A percentile compares a stretch with the other conserved stretches of the same genome.
phyloP scores from a whole-genome alignment of 2,113 vertebrate genomes.

The Camelus dromedarius region DNA sequence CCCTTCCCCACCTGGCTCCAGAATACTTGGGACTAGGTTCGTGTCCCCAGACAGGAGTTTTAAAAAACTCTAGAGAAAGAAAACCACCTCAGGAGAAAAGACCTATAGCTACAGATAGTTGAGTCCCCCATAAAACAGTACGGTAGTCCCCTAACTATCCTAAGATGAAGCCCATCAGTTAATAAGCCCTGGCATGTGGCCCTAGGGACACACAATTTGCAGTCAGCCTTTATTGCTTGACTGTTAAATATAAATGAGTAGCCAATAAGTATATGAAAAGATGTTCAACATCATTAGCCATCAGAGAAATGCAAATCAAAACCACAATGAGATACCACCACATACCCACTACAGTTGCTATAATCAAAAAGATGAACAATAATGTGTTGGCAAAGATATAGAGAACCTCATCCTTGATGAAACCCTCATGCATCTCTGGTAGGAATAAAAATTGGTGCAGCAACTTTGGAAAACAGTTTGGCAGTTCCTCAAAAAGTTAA shows the following conservation, averaged over 20 bases:
- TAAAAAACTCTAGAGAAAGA: constrained; percentile 26
- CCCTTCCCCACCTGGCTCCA: background rate
- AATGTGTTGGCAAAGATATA: background rate
- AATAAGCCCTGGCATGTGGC: background rate
- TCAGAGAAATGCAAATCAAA: background rate
- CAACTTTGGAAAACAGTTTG: background rate
- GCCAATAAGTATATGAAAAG: background rate
- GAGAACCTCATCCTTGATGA: background rate
- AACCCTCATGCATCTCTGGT: background rate
- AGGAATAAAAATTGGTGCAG: background rate
- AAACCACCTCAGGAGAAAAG: constrained; percentile 10
- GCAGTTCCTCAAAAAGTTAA: background rate
- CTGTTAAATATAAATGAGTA: background rate
- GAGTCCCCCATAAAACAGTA: background rate
- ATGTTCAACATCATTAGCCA: background rate
- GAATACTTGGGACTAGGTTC: background rate
- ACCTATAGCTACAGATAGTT: background rate
- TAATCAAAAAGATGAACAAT: background rate
- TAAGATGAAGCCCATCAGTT: background rate
- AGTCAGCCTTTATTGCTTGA: background rate
- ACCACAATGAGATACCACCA: background rate
- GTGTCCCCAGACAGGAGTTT: background rate
- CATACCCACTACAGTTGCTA: background rate
- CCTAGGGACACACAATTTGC: background rate
- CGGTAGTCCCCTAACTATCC: background rate